Evolutionary conservation across 1,140 invertebrate species (phyloP).

Genomic region (Prorops nasuta): DNA sequence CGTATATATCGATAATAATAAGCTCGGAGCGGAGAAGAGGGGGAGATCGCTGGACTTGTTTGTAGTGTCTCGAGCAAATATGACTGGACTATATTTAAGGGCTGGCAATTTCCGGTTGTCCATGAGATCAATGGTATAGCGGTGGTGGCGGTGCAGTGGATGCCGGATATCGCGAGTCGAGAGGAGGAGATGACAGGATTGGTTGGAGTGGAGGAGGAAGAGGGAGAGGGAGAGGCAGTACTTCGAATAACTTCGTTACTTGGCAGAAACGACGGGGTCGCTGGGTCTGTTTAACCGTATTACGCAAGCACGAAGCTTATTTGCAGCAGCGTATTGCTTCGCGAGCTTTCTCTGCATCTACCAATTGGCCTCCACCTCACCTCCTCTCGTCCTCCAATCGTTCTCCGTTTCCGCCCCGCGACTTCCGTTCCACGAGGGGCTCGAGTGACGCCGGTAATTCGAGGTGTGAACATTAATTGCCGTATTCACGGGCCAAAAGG

Average conservation of each 20-base stretch:
- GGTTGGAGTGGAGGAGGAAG: background rate
- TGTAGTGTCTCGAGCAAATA: too few relatives aligned
- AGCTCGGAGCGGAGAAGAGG: too few relatives aligned
- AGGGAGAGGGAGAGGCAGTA: conserved; percentile 6
- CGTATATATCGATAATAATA: too few relatives aligned
- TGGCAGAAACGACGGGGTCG: conserved; percentile 21
- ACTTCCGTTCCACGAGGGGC: too few relatives aligned
- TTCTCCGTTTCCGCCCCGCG: background rate
- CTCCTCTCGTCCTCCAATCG: conserved; percentile 1
- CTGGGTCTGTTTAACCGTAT: conserved; percentile 29
- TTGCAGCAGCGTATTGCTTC: conserved; percentile 19
- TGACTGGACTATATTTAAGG: too few relatives aligned
- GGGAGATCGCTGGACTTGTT: too few relatives aligned
- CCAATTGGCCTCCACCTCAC: background rate
- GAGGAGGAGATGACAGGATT: too few relatives aligned
- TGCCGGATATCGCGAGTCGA: too few relatives aligned
- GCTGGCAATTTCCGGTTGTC: too few relatives aligned
- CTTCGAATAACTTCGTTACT: conserved; percentile 40
- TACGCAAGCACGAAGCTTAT: conserved; percentile 31
- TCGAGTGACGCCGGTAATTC: conserved; percentile 37
- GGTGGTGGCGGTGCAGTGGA: too few relatives aligned
- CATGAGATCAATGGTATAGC: too few relatives aligned
- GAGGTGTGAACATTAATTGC: conserved; percentile 49
- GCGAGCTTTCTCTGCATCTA: background rate
- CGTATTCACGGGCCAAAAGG: conserved; percentile 48